Conservation (phyloP, 2,888 invertebrate genomes). For the Falcaria lacertinaria region DNA sequence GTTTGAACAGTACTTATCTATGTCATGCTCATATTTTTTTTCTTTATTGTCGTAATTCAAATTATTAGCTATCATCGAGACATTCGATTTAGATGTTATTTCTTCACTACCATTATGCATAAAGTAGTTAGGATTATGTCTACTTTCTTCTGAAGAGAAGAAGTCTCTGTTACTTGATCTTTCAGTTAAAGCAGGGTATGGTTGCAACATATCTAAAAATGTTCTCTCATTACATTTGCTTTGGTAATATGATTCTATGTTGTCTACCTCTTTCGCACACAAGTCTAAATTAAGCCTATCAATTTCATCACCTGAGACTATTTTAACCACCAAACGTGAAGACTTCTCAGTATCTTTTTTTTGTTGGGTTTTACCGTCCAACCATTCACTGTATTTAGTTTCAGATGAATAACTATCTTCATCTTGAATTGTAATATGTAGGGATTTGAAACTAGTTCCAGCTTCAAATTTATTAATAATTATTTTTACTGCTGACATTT, state of each 20-base stretch:
- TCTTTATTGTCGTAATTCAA: slow-evolving; percentile 1
- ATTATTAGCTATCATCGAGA: background rate
- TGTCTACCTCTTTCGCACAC: slow-evolving; percentile 47
- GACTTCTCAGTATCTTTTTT: slow-evolving; percentile 45
- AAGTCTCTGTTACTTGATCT: too few relatives aligned
- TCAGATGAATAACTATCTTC: slow-evolving; percentile 33
- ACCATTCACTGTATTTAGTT: slow-evolving; percentile 57
- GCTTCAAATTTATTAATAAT: slow-evolving; percentile 67
- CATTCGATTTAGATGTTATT: background rate
- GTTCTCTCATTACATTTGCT: background rate
- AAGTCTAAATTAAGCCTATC: slow-evolving; percentile 53
- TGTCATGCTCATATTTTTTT: background rate
- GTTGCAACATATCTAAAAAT: background rate
- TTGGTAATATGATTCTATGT: slow-evolving; percentile 14
- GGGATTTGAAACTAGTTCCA: slow-evolving; percentile 52
- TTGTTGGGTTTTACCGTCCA: slow-evolving; percentile 40
- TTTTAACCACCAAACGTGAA: slow-evolving; percentile 62
- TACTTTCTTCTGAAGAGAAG: background rate
- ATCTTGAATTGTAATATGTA: slow-evolving; percentile 51
- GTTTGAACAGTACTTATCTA: slow-evolving; percentile 3
- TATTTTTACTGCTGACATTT: slow-evolving; percentile 67
- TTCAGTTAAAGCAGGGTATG: background rate
- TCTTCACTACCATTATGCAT: background rate
- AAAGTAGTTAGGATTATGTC: background rate
- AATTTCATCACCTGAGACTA: slow-evolving; percentile 47